Conservation (phyloP, 2,797 vertebrate species). For the Gastrophryne carolinensis region DNA sequence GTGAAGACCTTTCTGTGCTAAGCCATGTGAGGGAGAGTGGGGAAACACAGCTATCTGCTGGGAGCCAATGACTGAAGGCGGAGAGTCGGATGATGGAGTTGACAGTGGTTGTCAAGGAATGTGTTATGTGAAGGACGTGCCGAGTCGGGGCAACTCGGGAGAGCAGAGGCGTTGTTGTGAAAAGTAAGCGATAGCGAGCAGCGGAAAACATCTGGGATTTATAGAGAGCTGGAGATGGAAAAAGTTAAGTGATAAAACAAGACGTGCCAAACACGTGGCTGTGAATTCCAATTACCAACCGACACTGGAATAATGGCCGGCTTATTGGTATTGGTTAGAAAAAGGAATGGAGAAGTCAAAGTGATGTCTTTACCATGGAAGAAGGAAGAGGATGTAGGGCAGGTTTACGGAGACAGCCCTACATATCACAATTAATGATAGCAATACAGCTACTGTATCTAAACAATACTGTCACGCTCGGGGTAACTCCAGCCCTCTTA, state of each 20-base stretch:
- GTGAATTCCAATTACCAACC: not conserved
- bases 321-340: not conserved
- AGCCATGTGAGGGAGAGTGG: not conserved
- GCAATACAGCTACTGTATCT: no score
- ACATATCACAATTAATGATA: no score
- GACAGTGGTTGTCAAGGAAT: constrained; percentile 17
- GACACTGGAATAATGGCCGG: not conserved
- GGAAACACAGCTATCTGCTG: constrained; percentile 14
- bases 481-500: no score
- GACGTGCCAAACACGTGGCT: not conserved
- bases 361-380: no score
- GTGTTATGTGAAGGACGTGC: constrained; percentile 16
- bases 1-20: constrained; percentile 3
- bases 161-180: constrained; percentile 14
- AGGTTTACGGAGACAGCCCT: no score
- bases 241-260: constrained; percentile 10
- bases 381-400: no score
- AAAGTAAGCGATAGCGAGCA: constrained; percentile 1
- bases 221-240: not conserved
- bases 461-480: no score
- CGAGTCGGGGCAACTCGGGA: constrained; percentile 1
- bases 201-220: constrained; percentile 12
- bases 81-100: constrained; percentile 25
- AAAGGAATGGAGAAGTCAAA: no score
- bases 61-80: constrained; percentile 9